Base-by-base conservation (phyloP, 2,888 invertebrate species). In the Cephus runcator region DNA sequence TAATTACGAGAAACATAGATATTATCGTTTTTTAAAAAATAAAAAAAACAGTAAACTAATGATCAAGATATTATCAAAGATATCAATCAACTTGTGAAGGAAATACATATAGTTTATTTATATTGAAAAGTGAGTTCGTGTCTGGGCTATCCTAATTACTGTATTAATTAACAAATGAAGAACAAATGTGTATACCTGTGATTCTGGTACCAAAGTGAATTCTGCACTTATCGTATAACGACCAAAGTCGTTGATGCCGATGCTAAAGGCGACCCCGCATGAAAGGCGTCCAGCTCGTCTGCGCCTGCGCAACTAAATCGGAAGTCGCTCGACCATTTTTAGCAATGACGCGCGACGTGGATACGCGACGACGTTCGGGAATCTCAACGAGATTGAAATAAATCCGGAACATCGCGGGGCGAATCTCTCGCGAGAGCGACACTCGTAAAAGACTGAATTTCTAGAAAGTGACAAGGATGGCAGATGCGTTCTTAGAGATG, bases 301-400 rank as follows among this genome's bases (percentile, higher is more conserved):
- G 34, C 71, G 71, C 31, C 12, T 71, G 76, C 76, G 69, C n/a
- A 34, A 75, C 75, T 78, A 78, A 78, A 76, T 77, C 73, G 76
- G 15, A 71, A 40, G 30, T 78, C 56, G 76, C 30, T 68, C 75
- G 33, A 78, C 79, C 81, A 81, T 81, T 76, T 79, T 79, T 76
- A 81, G 83, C 81, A 81, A 87, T 87, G 86, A 83, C 81, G 85
- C 79, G 79, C 79, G 78, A 83, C 79, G 85, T 83, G 82, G 80
- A 81, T 78, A 79, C 73, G 79, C 79, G 83, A 82, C 79, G 68
- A 69, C 77, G 82, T 79, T 82, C 81, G 79, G 79, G 73, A 79
- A 56, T 83, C 73, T 79, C 75, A 75, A 79, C 81, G 81, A 79
- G 81, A 80, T 79, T 79, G 75, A 73, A 68, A 23, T 76, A 81